Base-by-base conservation (phyloP, 2,797 vertebrate species). In the Cossypha polioptera region DNA sequence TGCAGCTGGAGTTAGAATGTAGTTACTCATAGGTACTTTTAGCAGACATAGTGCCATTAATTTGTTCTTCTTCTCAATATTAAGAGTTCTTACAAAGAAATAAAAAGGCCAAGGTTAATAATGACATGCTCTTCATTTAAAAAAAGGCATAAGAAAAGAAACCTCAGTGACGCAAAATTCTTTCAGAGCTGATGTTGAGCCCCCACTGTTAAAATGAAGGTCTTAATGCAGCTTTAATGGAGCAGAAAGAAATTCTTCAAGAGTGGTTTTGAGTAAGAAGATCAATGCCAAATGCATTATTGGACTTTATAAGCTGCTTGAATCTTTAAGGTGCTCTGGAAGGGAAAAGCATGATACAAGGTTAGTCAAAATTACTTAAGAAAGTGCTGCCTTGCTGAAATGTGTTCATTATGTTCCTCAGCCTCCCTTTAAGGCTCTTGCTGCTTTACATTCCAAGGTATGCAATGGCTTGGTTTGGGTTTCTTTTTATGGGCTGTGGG, bases 251-350 rank as follows among this genome's bases (percentile, higher is more conserved):
- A 53, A 47, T 94, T 86, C 47, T 81, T 20, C 75, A 59, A 42
- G 76, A 75, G 33, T 73, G 48, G 29, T 88, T 91, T 88, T 74
- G 75, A 80, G 33, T 75, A 72, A 69, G 73, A 83, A 71, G 85
- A 96, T 96, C 92, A 78, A 93, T 96, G 85, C 76, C 73, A 78
- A 86, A 84, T 92, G 47, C 76, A 78, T 95, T 96, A 93, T 76
- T 91, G 87, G 36, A 55, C 68, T 90, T 94, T 36, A 93, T 83
- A 92, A 92, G 43, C 78, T 80, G 43, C 65, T 88, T 90, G 84
- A 90, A 91, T 90, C 31, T 92, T 90, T 66, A 67, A 79, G 77
- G 48, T 0, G 0, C 63, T 84, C 57, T 62, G 79, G 38, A 80
- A 69, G 24, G 75, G 26, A 55, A 81, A 88, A 88, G 26, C 6